phyloP scores from a whole-genome alignment of 2,797 vertebrate genomes.

The Tapirus indicus region DNA sequence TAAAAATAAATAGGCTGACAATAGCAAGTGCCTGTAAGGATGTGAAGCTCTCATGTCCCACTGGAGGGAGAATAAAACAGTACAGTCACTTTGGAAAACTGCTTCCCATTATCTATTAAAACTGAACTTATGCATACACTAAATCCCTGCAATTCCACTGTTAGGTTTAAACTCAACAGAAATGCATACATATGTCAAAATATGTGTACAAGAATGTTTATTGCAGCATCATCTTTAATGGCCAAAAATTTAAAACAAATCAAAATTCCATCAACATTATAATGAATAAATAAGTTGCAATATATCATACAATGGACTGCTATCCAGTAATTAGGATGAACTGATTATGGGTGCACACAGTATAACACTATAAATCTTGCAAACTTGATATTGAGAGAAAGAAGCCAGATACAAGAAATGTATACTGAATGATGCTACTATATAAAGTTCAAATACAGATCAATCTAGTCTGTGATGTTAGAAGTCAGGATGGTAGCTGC shows the following conservation, averaged over 20 bases:
- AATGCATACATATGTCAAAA: background rate
- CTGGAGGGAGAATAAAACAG: background rate
- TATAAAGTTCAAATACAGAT: background rate
- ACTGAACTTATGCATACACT: background rate
- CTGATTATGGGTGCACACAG: background rate
- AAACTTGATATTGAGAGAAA: background rate
- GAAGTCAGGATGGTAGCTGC: background rate
- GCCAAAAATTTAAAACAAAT: background rate
- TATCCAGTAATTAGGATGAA: background rate
- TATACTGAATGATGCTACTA: background rate
- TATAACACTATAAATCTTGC: background rate
- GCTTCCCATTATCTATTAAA: background rate
- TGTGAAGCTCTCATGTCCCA: background rate
- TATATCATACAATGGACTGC: background rate
- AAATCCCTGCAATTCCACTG: background rate
- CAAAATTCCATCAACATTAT: background rate
- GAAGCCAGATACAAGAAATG: background rate
- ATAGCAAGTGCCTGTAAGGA: background rate
- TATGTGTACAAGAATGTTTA: background rate
- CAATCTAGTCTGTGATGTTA: background rate
- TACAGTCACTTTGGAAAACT: background rate
- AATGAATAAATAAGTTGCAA: background rate
- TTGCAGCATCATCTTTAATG: background rate
- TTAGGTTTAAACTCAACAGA: background rate
- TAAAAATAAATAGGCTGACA: background rate